Base-by-base conservation (phyloP, 2,797 vertebrate species). In the Micrastur ruficollis region DNA sequence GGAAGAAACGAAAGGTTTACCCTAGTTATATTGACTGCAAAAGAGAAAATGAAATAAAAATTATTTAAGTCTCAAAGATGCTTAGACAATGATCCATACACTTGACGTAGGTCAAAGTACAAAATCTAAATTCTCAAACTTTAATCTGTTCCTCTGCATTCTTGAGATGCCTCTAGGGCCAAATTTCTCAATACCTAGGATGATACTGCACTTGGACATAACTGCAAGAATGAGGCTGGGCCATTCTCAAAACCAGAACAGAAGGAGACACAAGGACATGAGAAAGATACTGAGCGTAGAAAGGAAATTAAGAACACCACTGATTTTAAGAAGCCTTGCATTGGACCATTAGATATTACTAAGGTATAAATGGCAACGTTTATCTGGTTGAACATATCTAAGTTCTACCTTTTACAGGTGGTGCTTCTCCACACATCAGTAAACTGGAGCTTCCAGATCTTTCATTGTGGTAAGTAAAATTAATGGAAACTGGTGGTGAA, bases 321-420 rank as follows among this genome's bases (percentile, higher is more conserved):
- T 40, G 44, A 42, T 15, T 58, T 65, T 56, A 53, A 31, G 58
- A 56, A 3, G 5, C 40, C 31, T 49, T 71, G 40, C 53, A 53
- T 13, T 52, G 34, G 25, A 66, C 49, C 36, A 47, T 49, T 75
- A 89, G 78, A 58, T 56, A 58, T 56, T 59, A 53, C 32, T 50
- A 49, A 67, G 23, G 23, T 29, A 34, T 56, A 86, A 85, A 32
- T 14, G 9, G 6, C 32, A 62, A 9, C 26, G 25, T 42, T 25
- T 38, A 67, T 68, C 50, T 16, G 13, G 47, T 62, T 49, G 36
- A n/a, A 38, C 2, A 8, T n/a, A 63, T 50, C 32, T 58, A 58
- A 49, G 46, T 53, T 88, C 83, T 94, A 99, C 98, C 98, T 98
- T 96, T 98, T 74, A 93, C 95, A 72, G 76, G 76, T 74, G 95